These are phyloP conservation scores for Drosophila mettleri DNA, from an alignment of 2,888 invertebrate genomes.

Conservation along the genomic window DNA sequence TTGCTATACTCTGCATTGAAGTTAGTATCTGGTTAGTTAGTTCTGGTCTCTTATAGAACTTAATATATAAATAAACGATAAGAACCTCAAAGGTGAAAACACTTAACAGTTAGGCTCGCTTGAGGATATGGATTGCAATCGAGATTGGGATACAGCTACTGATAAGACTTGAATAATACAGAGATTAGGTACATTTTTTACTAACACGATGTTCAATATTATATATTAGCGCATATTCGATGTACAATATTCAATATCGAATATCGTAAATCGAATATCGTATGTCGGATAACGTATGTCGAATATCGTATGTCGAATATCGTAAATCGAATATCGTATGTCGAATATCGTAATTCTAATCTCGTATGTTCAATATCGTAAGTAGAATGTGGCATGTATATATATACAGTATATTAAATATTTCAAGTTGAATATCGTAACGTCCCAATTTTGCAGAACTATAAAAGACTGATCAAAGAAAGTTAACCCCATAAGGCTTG, in stretches of 20 bases:
- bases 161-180: background rate
- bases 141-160: background rate
- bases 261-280: background rate
- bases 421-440: background rate
- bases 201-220: background rate
- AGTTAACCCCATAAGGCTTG: too few species aligned
- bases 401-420: too few species aligned
- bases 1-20: constrained; percentile 27
- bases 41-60: background rate
- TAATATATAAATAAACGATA: background rate
- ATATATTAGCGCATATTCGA: background rate
- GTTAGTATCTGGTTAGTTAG: constrained; percentile 3
- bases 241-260: background rate
- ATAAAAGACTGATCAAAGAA: too few species aligned
- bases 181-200: too few species aligned
- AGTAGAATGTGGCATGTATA: background rate
- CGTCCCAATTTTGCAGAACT: too few species aligned
- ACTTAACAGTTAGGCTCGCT: background rate
- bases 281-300: background rate
- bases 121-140: background rate
- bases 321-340: background rate
- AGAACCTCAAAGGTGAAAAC: background rate
- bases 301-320: background rate
- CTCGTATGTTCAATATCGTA: background rate
- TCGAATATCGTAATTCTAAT: background rate